Evolutionary conservation across 2,888 invertebrate species (phyloP).

Genomic region (Spialia ferax): DNA sequence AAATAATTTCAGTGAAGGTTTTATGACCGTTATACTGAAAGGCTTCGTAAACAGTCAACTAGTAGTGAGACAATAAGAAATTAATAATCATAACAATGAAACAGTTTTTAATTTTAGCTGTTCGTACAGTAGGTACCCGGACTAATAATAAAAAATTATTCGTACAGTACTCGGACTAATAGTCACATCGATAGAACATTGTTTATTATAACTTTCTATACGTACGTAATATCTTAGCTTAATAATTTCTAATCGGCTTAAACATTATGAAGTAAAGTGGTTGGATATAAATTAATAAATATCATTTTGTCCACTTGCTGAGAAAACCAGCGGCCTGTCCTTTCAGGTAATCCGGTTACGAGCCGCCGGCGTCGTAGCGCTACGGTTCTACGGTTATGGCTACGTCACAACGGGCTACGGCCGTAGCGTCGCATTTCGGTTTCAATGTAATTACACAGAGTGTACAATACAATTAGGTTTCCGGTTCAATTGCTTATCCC

Average conservation of each 20-base stretch:
- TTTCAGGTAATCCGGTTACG: constrained; percentile 33
- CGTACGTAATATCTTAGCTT: too few relatives aligned
- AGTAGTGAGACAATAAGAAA: too few relatives aligned
- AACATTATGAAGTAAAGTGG: background rate
- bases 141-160: too few relatives aligned
- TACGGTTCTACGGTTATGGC: constrained; percentile 23
- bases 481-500: constrained; percentile 8
- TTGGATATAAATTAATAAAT: background rate
- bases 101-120: too few relatives aligned
- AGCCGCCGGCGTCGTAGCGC: constrained; percentile 24
- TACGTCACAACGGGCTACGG: constrained; percentile 16
- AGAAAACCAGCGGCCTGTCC: constrained; percentile 19
- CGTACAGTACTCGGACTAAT: too few relatives aligned
- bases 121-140: too few relatives aligned
- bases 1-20: too few relatives aligned
- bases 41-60: too few relatives aligned
- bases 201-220: too few relatives aligned
- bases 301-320: background rate
- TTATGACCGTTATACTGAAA: too few relatives aligned
- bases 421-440: constrained; percentile 17
- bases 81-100: too few relatives aligned
- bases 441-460: constrained; percentile 26
- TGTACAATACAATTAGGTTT: constrained; percentile 34
- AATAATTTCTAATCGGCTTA: background rate
- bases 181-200: too few relatives aligned